Evolutionary conservation across 2,888 invertebrate genomes (phyloP), one percentile per base, ranked within the genome.

Genomic region (Meiosimyza decipiens): DNA sequence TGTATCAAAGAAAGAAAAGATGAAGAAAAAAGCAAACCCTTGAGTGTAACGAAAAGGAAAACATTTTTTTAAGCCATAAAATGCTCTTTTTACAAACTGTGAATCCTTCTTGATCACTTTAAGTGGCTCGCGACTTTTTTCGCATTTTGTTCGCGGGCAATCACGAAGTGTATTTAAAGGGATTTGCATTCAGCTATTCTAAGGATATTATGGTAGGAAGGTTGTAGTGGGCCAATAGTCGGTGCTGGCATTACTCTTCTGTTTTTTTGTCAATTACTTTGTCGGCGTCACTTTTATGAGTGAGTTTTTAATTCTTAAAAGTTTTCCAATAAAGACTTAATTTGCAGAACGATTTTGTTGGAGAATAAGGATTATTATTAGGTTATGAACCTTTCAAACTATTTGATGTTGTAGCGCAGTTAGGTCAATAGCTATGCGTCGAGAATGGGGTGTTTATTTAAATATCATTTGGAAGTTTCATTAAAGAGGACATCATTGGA

Each of bases 81-180:
- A 83, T 80, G 82, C 77, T 70, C 81, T 79, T 81, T 84, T 85
- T 83, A 85, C 83, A 84, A 85, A 84, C 85, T 85, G 86, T 82
- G 81, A 86, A 85, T 85, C 85, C 83, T 82, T 80, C 82, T 84
- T 84, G 85, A 85, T 85, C 85, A 82, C 82, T 85, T 82, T 81
- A 84, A 85, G 83, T 82, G 84, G 81, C 79, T 79, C 79, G 78
- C 80, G 77, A 78, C 71, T 77, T 79, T 79, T 79, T 65, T 64
- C 60, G 51, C 73, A 71, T 47, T 52, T 72, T 50, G 66, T 76
- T 75, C 73, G 71, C 77, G 78, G 80, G 79, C 81, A 82, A 82
- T 83, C 80, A 81, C 80, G 79, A 77, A 71, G 78, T 80, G 81
- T 83, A 81, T 82, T 83, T 83, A 83, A 82, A 82, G 80, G 82